Base-by-base conservation (phyloP, 2,113 vertebrate genomes). In the Larimichthys crocea region DNA sequence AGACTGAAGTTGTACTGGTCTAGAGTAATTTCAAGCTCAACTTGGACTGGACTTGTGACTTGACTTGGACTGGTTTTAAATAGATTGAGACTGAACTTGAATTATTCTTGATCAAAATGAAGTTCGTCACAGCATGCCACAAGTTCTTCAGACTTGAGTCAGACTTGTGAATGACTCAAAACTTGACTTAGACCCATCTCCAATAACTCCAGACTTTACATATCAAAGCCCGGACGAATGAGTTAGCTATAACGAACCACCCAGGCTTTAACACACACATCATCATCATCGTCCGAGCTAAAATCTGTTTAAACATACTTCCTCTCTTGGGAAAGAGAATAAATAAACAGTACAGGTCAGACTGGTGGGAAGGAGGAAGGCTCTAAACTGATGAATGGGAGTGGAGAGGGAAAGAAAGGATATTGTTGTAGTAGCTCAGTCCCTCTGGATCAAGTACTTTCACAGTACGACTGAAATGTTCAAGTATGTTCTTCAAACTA, bases 291-390 rank as follows among this genome's bases (percentile, higher is more conserved):
- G 57, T 76, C 35, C 26, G 35, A 1, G 22, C 19, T 60, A 16
- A 52, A 61, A 75, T 79, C 40, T 0, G 31, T 56, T 17, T 57
- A 71, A 78, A 84, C 31, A 70, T 22, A 69, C 57, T 84, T 82
- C 78, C 78, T 86, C 74, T 79, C 74, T 5, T 5, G 74, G 59
- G 81, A 26, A 24, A 10, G 24, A 31, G 19, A 10, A 50, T 24
- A 82, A 62, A 80, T 77, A 86, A 83, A 80, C 76, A 46, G 49
- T 10, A 19, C 3, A 52, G 76, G 26, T 66, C 50, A 71, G 24
- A 44, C 35, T 62, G 44, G 20, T 64, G 64, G 69, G 75, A 79
- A 86, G 69, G 48, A 48, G 53, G 3, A 24, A 64, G 5, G 50
- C 65, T 35, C 35, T 16, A 12, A 31, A 69, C n/a, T 11, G 17